Conservation (phyloP, 2,113 vertebrate species). For the Lophochroa leadbeateri region DNA sequence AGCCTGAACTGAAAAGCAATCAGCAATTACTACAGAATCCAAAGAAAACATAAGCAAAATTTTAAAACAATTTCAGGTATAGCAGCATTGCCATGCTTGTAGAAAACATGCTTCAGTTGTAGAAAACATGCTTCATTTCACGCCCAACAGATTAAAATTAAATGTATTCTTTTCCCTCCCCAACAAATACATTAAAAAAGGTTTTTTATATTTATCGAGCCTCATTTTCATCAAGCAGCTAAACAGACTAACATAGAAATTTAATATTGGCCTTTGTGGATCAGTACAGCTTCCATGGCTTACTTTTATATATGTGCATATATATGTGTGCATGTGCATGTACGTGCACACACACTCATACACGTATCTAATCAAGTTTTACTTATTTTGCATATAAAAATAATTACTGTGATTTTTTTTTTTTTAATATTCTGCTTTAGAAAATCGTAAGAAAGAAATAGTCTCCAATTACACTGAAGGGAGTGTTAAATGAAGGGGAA, state of each 20-base stretch:
- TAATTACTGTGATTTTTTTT: not conserved
- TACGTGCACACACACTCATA: accelerated
- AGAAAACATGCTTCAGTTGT: not conserved
- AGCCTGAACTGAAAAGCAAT: not conserved
- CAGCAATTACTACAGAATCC: not conserved
- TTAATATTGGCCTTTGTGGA: not conserved
- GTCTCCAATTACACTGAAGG: not conserved
- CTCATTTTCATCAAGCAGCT: not conserved
- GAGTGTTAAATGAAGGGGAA: conserved; percentile 25
- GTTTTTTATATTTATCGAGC: not conserved
- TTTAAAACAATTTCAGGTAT: not conserved
- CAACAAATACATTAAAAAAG: not conserved
- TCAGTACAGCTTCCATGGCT: not conserved
- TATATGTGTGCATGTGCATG: accelerated
- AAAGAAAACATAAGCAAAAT: not conserved
- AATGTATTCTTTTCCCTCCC: not conserved
- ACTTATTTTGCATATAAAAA: not conserved
- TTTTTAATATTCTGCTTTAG: not conserved
- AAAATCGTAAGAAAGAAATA: not conserved
- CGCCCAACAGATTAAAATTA: not conserved
- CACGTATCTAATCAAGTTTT: not conserved
- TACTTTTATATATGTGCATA: not conserved
- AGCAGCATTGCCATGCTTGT: not conserved
- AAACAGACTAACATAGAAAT: not conserved
- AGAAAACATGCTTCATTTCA: not conserved